A percentile compares a stretch with the other conserved stretches of the same genome.
These are phyloP conservation scores for Platynereis dumerilii DNA, from an alignment of 2,888 invertebrate species.

Conservation along the genomic window DNA sequence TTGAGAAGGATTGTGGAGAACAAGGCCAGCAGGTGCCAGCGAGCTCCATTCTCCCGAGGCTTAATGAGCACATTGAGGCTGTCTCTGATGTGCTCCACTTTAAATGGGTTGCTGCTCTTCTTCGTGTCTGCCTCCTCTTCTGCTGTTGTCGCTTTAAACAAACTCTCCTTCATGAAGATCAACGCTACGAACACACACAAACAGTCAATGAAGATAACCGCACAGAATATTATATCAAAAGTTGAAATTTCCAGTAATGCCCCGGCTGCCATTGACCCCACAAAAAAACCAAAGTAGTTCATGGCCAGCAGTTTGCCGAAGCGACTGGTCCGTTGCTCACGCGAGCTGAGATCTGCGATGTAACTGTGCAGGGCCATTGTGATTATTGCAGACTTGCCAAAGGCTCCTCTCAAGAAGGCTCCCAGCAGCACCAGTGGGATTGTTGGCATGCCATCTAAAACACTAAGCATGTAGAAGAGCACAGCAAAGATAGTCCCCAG, in stretches of 20 bases:
- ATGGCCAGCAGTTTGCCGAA: conserved; percentile 58
- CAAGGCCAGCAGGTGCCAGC: conserved; percentile 46
- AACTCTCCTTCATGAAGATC: conserved; percentile 33
- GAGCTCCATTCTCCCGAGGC: conserved; percentile 39
- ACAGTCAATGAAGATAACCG: conserved; percentile 49
- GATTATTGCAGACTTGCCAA: conserved; percentile 62
- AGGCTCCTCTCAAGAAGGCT: conserved; percentile 52
- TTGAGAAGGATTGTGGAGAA: conserved; percentile 47
- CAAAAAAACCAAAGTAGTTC: conserved; percentile 61
- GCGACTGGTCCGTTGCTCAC: conserved; percentile 51
- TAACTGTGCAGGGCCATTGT: conserved; percentile 63
- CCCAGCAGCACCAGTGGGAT: conserved; percentile 52
- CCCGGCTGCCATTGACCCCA: conserved; percentile 52
- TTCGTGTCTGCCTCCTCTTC: background rate
- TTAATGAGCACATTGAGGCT: conserved; percentile 45
- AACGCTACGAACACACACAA: conserved; percentile 47
- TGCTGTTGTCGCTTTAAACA: background rate
- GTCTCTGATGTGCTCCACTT: conserved; percentile 41
- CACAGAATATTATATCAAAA: conserved; percentile 40
- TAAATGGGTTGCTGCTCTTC: conserved; percentile 18
- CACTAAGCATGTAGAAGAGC: conserved; percentile 51
- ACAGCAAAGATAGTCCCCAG: conserved; percentile 57
- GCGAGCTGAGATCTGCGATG: conserved; percentile 55
- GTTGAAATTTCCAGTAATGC: conserved; percentile 46
- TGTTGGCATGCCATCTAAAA: conserved; percentile 32